Evolutionary conservation across 2,888 invertebrate genomes (phyloP).

Genomic region (Leptinotarsa juncta): DNA sequence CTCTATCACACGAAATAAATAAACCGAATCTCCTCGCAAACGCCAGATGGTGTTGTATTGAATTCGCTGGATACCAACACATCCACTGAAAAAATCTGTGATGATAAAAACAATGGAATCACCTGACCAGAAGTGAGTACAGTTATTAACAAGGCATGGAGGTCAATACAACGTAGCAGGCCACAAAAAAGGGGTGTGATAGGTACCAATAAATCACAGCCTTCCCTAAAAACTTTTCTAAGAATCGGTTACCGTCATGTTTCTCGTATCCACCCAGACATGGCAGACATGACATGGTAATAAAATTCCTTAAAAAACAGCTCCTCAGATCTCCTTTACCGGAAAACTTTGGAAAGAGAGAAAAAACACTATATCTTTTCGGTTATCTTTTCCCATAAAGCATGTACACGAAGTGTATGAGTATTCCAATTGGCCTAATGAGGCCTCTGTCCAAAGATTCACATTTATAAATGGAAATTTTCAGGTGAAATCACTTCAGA

Average conservation of each 20-base stretch:
- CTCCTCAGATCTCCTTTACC: not conserved
- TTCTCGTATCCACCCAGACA: conserved; percentile 4
- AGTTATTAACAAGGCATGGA: not conserved
- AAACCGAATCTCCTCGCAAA: not conserved
- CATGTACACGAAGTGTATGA: too few relatives aligned
- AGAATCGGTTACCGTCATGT: not conserved
- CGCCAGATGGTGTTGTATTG: not conserved
- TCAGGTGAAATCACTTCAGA: not conserved
- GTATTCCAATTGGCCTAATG: too few relatives aligned
- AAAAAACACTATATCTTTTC: too few relatives aligned
- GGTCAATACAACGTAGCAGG: not conserved
- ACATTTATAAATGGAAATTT: conserved; percentile 4
- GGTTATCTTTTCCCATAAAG: too few relatives aligned
- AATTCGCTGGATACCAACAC: not conserved
- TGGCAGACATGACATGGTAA: not conserved
- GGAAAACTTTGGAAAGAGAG: too few relatives aligned
- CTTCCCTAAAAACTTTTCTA: not conserved
- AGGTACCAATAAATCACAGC: conserved; percentile 12
- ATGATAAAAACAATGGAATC: conserved; percentile 9
- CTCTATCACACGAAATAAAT: not conserved
- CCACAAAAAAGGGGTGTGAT: not conserved
- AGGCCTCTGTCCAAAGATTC: not conserved
- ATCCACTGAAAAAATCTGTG: not conserved
- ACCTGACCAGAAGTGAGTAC: conserved; percentile 4
- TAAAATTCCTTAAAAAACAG: not conserved